Evolutionary conservation across 1,140 invertebrate species (phyloP).

Genomic region (Cephus cinctus): DNA sequence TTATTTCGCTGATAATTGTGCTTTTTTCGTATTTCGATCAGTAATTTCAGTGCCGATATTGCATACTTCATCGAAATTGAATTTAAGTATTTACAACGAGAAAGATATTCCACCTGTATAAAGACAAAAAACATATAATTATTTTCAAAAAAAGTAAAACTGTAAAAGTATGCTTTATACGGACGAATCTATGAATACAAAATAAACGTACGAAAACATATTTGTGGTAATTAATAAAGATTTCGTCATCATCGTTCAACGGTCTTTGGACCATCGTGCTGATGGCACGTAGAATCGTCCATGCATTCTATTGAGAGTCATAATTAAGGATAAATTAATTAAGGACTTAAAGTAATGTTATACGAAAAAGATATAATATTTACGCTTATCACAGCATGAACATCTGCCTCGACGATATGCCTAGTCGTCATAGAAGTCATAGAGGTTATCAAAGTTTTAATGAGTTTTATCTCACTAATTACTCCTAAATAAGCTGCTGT

Average conservation of each 20-base stretch:
- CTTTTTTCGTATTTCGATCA: not conserved
- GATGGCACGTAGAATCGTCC: not conserved
- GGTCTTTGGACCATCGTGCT: conserved; percentile 1
- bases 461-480: not conserved
- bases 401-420: too few relatives aligned
- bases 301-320: not conserved
- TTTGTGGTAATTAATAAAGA: not conserved
- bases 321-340: not conserved
- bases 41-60: not conserved
- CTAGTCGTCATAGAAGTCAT: not conserved
- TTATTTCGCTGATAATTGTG: not conserved
- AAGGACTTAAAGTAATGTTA: too few relatives aligned
- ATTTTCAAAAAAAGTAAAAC: not conserved
- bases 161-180: not conserved
- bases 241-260: not conserved
- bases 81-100: not conserved
- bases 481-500: not conserved
- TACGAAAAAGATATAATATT: not conserved
- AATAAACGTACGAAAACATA: not conserved
- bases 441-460: not conserved
- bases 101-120: not conserved
- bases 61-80: not conserved
- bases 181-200: not conserved
- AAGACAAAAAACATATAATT: not conserved
- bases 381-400: too few relatives aligned